Conservation (phyloP, 2,888 invertebrate species). For the Cetonia aurata region DNA sequence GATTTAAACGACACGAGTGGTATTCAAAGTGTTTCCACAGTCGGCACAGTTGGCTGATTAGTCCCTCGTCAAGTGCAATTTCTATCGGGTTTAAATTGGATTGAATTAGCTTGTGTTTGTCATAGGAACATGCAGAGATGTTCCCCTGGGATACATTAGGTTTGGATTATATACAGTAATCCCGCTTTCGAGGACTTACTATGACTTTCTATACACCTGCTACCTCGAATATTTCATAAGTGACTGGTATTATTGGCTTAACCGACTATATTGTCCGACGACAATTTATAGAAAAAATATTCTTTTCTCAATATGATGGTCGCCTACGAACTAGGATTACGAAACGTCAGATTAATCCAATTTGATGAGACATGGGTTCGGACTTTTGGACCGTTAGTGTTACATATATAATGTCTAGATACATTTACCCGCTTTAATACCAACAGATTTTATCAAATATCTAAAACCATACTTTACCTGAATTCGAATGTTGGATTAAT, state of each 20-base stretch:
- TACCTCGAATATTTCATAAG: slow-evolving; percentile 49
- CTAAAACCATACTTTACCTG: slow-evolving; percentile 18
- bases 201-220: slow-evolving; percentile 47
- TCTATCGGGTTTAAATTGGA: slow-evolving; percentile 62
- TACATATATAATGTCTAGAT: slow-evolving; percentile 6
- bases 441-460: slow-evolving; percentile 8
- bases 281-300: slow-evolving; percentile 42
- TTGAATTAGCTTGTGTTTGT: slow-evolving; percentile 60
- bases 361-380: slow-evolving; percentile 38
- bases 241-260: slow-evolving; percentile 45
- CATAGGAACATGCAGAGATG: slow-evolving; percentile 50
- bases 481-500: not conserved
- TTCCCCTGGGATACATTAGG: slow-evolving; percentile 54
- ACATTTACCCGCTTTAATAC: not conserved
- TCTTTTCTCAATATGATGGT: slow-evolving; percentile 40
- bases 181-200: slow-evolving; percentile 48
- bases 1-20: slow-evolving; percentile 59
- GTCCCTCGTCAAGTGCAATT: slow-evolving; percentile 62
- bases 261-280: slow-evolving; percentile 40
- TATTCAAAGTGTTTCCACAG: slow-evolving; percentile 59
- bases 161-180: slow-evolving; percentile 52
- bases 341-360: slow-evolving; percentile 35
- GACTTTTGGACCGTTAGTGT: not conserved
- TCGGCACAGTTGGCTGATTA: slow-evolving; percentile 57
- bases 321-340: slow-evolving; percentile 33